These are phyloP conservation scores for Trichomycterus rosablanca DNA, from an alignment of 2,113 vertebrate species.

Conservation along the genomic window DNA sequence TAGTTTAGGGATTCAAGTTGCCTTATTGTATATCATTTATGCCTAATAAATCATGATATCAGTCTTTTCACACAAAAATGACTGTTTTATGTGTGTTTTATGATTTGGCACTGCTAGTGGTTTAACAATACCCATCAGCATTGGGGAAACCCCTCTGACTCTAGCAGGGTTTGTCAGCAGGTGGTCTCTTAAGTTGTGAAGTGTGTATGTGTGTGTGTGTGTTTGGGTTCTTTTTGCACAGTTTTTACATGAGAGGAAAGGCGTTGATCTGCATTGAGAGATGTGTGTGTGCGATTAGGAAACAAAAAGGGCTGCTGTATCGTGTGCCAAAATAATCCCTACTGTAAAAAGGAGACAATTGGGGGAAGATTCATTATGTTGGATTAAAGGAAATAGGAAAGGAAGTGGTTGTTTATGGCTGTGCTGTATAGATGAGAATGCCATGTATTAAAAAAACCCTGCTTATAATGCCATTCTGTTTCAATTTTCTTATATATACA, in stretches of 20 bases:
- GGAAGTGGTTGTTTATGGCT: too few relatives aligned
- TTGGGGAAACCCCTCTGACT: constrained; percentile 26
- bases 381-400: constrained; percentile 53
- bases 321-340: constrained; percentile 56
- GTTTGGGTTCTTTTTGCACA: neutral
- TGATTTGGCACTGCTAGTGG: neutral
- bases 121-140: neutral
- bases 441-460: constrained; percentile 34
- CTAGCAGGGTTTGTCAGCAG: neutral
- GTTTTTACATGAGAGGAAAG: constrained; percentile 50
- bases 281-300: constrained; percentile 61
- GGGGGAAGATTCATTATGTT: constrained; percentile 68
- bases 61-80: too few relatives aligned
- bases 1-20: too few relatives aligned
- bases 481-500: too few relatives aligned
- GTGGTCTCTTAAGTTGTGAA: constrained; percentile 14
- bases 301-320: constrained; percentile 42
- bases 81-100: too few relatives aligned
- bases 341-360: constrained; percentile 62
- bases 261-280: constrained; percentile 48
- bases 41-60: too few relatives aligned
- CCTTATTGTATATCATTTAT: too few relatives aligned
- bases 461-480: too few relatives aligned
- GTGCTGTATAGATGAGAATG: constrained; percentile 53
- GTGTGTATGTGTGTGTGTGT: neutral